Percentiles rank a stretch among this genome's conserved stretches.
Evolutionary conservation across 2,888 invertebrate genomes (phyloP).

Genomic region (Drosophila prostipennis): DNA sequence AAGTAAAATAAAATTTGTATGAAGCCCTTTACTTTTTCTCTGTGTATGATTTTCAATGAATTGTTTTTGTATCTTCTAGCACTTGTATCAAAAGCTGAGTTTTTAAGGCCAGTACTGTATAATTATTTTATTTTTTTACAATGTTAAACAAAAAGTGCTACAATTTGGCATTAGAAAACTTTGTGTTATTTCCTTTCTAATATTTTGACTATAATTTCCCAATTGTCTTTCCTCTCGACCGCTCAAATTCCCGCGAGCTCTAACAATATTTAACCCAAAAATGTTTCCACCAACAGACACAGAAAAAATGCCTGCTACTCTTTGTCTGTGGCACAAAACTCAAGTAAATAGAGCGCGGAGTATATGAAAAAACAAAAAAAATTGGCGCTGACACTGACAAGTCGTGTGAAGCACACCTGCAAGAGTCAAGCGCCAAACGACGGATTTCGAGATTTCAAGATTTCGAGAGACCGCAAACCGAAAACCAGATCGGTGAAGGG

Average conservation of each 20-base stretch:
- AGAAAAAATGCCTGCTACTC: constrained; percentile 26
- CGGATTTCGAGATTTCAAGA: constrained; percentile 27
- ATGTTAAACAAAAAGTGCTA: too few relatives aligned
- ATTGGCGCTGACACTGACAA: constrained; percentile 75
- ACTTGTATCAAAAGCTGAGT: too few relatives aligned
- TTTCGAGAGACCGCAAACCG: constrained; percentile 59
- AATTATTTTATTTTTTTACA: too few relatives aligned
- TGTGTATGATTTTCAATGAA: too few relatives aligned
- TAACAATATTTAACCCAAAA: constrained; percentile 41
- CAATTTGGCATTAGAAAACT: too few relatives aligned
- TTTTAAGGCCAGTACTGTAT: too few relatives aligned
- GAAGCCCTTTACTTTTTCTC: too few relatives aligned
- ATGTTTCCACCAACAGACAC: constrained; percentile 17
- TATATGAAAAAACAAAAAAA: constrained; percentile 35
- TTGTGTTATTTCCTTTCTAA: background rate
- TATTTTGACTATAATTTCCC: background rate
- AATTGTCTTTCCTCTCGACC: constrained; percentile 10
- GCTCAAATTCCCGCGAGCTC: constrained; percentile 34
- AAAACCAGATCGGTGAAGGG: constrained; percentile 48
- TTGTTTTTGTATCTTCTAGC: too few relatives aligned
- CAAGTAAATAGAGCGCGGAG: constrained; percentile 52
- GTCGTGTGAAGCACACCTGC: constrained; percentile 80
- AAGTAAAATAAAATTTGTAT: too few relatives aligned
- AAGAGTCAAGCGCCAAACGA: constrained; percentile 64
- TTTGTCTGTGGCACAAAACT: constrained; percentile 56